Conservation (phyloP, 2,888 invertebrate species). For the Caenorhabditis becei region DNA sequence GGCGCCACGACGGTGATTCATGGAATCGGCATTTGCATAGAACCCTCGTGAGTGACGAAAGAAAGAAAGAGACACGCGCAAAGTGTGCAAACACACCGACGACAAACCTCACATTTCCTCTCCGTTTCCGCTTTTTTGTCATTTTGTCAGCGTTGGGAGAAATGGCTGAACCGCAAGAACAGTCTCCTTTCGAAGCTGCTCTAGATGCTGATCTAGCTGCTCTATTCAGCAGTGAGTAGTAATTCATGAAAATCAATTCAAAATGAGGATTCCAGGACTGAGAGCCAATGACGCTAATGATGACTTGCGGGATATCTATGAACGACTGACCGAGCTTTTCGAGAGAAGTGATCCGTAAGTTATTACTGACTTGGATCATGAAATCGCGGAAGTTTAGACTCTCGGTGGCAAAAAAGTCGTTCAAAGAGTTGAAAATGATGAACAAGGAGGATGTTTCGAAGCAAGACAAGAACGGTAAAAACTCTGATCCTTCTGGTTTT, state of each 20-base stretch:
- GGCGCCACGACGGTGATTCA: slow-evolving; percentile 18
- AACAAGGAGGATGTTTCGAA: slow-evolving; percentile 5
- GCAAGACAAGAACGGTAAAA: slow-evolving; percentile 8
- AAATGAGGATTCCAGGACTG: not conserved
- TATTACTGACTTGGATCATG: not conserved
- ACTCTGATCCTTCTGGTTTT: not conserved
- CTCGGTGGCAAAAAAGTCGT: not conserved
- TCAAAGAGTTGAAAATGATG: slow-evolving; percentile 34
- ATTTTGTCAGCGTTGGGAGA: too few relatives aligned
- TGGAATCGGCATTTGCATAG: slow-evolving; percentile 22
- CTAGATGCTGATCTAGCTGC: not conserved
- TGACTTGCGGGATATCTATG: not conserved
- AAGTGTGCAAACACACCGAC: slow-evolving; percentile 43
- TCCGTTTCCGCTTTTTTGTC: not conserved
- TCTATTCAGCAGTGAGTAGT: slow-evolving; percentile 3
- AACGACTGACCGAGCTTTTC: not conserved
- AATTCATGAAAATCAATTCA: not conserved
- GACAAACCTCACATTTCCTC: slow-evolving; percentile 4
- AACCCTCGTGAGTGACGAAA: slow-evolving; percentile 22
- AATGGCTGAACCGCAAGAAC: not conserved
- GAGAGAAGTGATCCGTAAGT: not conserved
- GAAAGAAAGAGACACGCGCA: slow-evolving; percentile 27
- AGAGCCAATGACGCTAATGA: slow-evolving; percentile 1
- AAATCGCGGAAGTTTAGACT: not conserved
- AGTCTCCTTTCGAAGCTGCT: not conserved